Evolutionary conservation across 2,888 invertebrate species (phyloP), one percentile per base, ranked within the genome.

Genomic region (Diloba caeruleocephala): DNA sequence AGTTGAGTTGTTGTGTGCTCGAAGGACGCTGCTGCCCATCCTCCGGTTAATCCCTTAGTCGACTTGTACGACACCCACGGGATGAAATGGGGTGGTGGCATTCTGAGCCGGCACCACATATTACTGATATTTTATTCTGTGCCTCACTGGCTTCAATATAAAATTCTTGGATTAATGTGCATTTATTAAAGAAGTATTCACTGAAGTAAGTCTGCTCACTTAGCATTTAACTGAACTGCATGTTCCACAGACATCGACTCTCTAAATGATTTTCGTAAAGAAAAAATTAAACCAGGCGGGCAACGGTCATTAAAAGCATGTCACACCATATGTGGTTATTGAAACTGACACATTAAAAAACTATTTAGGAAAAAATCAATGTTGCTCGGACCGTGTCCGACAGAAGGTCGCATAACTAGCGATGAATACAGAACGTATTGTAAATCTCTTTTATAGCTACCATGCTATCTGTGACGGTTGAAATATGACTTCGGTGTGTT

Each of bases 371-470:
- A 90, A 90, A 89, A 89, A 90, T 83, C 88, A 85, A 89, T 87
- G 74, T 78, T 80, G 74, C 66, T 81, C 82, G 85, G 87, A 87
- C 88, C 84, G 74, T 84, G 84, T 83, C 88, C 81, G 62, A 85
- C 86, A 88, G 84, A 89, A 89, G 89, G 88, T 88, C 88, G 87
- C 84, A 87, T 83, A 93, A 93, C 91, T 89, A 90, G 87, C 81
- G 81, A 87, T 85, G 84, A 89, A 92, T 92, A 86, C 79, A 81
- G 78, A 80, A 82, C 81, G 83, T 85, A 90, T 92, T 90, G 88
- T 92, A 92, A 93, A 91, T 90, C 89, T 88, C 83, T 85, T 91
- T 92, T 90, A 92, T 89, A 83, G 88, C 88, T 87, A 83, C 89
- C 79, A 87, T 78, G 78, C 80, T 83, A 85, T 84, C 87, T 87